Conservation (phyloP, 2,113 vertebrate species). For the Pseudorhombus dupliciocellatus region DNA sequence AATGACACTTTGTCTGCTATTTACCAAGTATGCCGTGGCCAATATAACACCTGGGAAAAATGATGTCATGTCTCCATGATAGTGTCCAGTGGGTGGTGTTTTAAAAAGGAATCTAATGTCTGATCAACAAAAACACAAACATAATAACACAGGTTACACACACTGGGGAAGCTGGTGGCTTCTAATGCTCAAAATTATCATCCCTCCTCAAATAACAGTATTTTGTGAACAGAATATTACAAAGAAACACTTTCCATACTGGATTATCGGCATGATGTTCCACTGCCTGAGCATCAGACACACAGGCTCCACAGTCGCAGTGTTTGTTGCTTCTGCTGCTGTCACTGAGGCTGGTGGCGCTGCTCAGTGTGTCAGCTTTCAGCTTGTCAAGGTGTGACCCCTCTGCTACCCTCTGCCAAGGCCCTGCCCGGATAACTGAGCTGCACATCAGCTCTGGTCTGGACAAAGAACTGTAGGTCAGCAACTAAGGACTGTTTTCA, state of each 20-base stretch:
- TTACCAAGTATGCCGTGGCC: neutral
- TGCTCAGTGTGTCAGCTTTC: constrained; percentile 1
- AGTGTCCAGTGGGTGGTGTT: neutral
- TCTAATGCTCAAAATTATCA: neutral
- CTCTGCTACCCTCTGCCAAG: neutral
- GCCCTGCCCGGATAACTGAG: constrained; percentile 1
- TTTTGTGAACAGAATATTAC: no score
- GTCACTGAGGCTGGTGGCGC: neutral
- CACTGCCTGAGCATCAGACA: neutral
- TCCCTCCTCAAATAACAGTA: no score
- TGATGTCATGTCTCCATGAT: neutral
- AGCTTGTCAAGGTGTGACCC: constrained; percentile 28
- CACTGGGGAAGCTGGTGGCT: no score
- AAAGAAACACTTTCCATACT: neutral
- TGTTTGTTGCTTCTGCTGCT: neutral
- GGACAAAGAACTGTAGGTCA: neutral
- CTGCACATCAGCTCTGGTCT: neutral
- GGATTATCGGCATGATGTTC: neutral
- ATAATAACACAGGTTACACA: no score
- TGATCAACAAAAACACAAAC: no score
- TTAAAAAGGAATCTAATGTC: no score
- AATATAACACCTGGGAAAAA: no score
- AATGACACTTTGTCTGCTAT: neutral
- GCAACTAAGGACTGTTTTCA: neutral
- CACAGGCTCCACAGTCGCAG: neutral